phyloP scores from a whole-genome alignment of 1,140 invertebrate genomes.

The Dufourea novaeangliae region DNA sequence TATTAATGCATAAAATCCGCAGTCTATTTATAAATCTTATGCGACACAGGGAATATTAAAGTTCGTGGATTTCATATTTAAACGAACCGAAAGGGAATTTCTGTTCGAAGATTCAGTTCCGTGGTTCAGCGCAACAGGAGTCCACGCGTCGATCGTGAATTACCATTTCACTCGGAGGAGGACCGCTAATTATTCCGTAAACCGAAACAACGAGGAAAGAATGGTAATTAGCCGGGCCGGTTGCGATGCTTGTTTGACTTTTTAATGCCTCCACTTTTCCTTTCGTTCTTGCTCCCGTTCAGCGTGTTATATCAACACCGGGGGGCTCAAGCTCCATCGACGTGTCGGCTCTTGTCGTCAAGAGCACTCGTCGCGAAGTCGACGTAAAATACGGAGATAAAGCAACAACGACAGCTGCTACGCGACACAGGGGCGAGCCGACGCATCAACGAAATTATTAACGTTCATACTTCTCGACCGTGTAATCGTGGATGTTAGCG shows the following conservation, averaged over 20 bases:
- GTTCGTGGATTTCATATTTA: no score
- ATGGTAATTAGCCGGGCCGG: constrained; percentile 44
- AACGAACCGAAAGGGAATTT: no score
- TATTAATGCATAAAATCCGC: no score
- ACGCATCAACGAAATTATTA: constrained; percentile 7
- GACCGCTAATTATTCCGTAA: constrained; percentile 18
- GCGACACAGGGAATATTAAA: no score
- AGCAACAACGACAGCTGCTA: constrained; percentile 41
- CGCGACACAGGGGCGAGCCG: constrained; percentile 3
- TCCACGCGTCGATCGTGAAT: background rate
- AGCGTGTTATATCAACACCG: constrained; percentile 49
- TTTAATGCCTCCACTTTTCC: constrained; percentile 44
- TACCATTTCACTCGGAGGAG: background rate
- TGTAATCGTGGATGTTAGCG: no score
- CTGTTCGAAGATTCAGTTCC: no score
- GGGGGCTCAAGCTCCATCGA: constrained; percentile 47
- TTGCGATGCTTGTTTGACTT: constrained; percentile 40
- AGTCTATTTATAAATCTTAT: no score
- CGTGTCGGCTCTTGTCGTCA: constrained; percentile 49
- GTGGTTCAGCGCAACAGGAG: background rate
- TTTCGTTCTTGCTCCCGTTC: constrained; percentile 35
- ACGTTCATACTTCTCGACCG: background rate
- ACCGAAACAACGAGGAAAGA: constrained; percentile 23
- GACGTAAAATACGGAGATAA: constrained; percentile 50
- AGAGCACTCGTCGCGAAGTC: constrained; percentile 57